Evolutionary conservation across 2,888 invertebrate genomes (phyloP).

Genomic region (Monoplex corrugatus): DNA sequence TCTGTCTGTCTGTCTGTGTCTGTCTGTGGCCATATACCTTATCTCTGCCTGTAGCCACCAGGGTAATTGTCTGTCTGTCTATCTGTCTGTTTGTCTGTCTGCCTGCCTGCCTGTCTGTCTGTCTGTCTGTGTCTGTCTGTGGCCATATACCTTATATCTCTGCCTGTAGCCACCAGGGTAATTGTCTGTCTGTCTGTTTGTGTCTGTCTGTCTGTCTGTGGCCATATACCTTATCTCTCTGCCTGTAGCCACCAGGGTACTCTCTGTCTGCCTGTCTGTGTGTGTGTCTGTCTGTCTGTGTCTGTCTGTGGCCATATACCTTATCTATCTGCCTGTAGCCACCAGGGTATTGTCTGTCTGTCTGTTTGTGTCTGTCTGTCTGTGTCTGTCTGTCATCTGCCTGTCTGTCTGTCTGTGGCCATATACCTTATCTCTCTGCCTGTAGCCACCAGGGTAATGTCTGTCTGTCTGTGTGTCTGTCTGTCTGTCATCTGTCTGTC

Average conservation of each 20-base stretch:
- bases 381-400: background rate
- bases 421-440: background rate
- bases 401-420: background rate
- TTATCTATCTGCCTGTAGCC: too few species aligned
- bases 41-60: too few species aligned
- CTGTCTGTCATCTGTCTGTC: too few species aligned
- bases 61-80: background rate
- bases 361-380: background rate
- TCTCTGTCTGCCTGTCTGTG: background rate
- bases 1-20: slow-evolving; percentile 84
- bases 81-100: background rate
- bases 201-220: too few species aligned
- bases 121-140: background rate
- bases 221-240: slow-evolving; percentile 82
- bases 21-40: slow-evolving; percentile 74
- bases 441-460: too few species aligned
- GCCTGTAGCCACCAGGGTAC: slow-evolving; percentile 58
- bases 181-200: too few species aligned
- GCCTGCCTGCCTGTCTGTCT: background rate
- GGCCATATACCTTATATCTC: background rate
- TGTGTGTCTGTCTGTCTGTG: background rate
- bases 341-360: background rate
- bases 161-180: too few species aligned
- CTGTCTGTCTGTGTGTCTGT: too few species aligned
- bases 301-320: too few species aligned